A percentile compares a stretch with the other conserved stretches of the same genome.
phyloP scores from a whole-genome alignment of 2,113 vertebrate genomes.

The Aleadryas rufinucha region DNA sequence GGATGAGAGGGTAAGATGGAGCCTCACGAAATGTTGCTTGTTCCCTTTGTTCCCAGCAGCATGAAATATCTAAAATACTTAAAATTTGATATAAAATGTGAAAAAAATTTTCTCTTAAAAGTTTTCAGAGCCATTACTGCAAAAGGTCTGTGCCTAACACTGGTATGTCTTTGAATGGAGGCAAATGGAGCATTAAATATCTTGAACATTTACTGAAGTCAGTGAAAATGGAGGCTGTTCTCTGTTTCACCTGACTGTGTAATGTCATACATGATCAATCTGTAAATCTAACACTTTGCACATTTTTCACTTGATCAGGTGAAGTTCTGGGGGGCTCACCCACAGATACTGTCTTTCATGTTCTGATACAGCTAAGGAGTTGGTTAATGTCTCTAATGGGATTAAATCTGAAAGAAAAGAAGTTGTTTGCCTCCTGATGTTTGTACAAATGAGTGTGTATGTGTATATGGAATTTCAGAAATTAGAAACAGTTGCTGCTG shows the following conservation, averaged over 20 bases:
- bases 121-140: neutral
- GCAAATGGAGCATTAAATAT: neutral
- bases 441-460: accelerated
- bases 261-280: neutral
- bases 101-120: neutral
- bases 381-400: neutral
- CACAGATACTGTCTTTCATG: neutral
- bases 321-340: neutral
- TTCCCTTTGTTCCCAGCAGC: neutral
- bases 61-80: neutral
- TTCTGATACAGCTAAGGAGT: neutral
- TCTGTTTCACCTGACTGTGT: neutral
- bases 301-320: neutral
- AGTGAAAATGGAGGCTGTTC: neutral
- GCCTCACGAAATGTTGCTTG: neutral
- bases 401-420: neutral
- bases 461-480: neutral
- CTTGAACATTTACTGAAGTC: neutral
- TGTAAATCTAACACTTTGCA: neutral
- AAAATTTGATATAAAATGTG: neutral
- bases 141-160: neutral
- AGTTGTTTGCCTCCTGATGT: neutral
- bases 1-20: slow-evolving; percentile 87
- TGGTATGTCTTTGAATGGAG: neutral
- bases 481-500: neutral